Evolutionary conservation across 1,140 invertebrate species (phyloP), one percentile per base, ranked within the genome.

Genomic region (Drosophila erecta): DNA sequence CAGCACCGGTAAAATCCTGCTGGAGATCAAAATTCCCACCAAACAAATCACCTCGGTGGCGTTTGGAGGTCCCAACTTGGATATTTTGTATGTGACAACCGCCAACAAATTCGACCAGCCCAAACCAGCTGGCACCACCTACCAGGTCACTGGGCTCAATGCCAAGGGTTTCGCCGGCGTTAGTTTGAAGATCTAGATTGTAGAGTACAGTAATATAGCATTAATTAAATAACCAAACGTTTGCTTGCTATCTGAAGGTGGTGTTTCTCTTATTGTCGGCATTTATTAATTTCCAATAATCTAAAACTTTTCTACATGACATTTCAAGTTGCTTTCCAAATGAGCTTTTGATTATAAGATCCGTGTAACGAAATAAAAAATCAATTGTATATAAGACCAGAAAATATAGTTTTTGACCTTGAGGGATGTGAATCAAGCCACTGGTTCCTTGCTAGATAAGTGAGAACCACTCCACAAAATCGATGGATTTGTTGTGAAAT

Each of bases 31-130:
- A 43, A 61, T 92, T 43, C 96, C 96, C 4, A 95, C 95, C 2
- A 93, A 93, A 41, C 94, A 96, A 84, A 94, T 96, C 5, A 97
- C 97, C 0, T 97, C 96, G 0, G 95, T 94, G 0, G 95, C 95
- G 51, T 98, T 96, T 90, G 97, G 97, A 8, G 97, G 97, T 2
- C 93, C 94, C 1, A 94, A 96, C 83, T 91, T 96, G 17, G 95
- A 96, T 75, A 94, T 95, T 56, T 92, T 98, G 1, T 97, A 95
- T 83, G 96, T 97, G 7, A 97, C 97, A 0, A 95, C 95, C 0
- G 95, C 95, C 0, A 93, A 94, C 2, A 92, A 95, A 65, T 92
- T 94, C 11, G 92, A 94, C 72, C 75, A 89, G 38, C 94, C 95
- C 33, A 93, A 95, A 11, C 92, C 94, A 8, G 94, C 95, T 44